phyloP scores from a whole-genome alignment of 1,140 invertebrate genomes.

The Agrypnia vestita region DNA sequence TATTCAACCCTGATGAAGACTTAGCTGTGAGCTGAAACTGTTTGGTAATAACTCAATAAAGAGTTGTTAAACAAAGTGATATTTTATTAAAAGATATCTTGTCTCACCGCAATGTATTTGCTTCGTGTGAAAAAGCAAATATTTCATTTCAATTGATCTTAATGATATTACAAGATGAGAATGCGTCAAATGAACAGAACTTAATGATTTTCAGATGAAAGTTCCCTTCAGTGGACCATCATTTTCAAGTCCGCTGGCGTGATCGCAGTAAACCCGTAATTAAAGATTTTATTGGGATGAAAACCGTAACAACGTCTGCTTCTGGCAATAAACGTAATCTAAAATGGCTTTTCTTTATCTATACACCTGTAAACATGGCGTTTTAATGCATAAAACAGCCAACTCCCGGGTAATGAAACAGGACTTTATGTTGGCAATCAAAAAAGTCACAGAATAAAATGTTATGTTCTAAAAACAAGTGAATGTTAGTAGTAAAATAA shows the following conservation, averaged over 20 bases:
- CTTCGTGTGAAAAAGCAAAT: too few species aligned
- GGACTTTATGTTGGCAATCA: constrained; percentile 42
- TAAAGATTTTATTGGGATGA: constrained; percentile 43
- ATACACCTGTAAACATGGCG: constrained; percentile 46
- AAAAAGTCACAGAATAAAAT: constrained; percentile 43
- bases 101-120: too few species aligned
- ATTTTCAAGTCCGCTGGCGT: constrained; percentile 32
- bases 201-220: constrained; percentile 12
- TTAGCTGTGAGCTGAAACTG: too few species aligned
- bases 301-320: constrained; percentile 44
- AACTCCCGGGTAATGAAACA: constrained; percentile 41
- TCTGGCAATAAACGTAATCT: constrained; percentile 42
- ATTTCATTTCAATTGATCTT: too few species aligned
- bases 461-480: constrained; percentile 28
- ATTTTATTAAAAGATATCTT: too few species aligned
- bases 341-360: constrained; percentile 49
- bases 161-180: too few species aligned
- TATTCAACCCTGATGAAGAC: too few species aligned
- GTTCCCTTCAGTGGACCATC: constrained; percentile 11
- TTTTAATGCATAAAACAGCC: constrained; percentile 43
- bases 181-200: not conserved
- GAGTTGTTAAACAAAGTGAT: too few species aligned
- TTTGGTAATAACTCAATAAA: too few species aligned
- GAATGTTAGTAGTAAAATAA: constrained; percentile 14
- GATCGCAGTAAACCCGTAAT: constrained; percentile 41